These are phyloP conservation scores for Coryphaenoides rupestris DNA, from an alignment of 2,113 vertebrate species.

Conservation along the genomic window DNA sequence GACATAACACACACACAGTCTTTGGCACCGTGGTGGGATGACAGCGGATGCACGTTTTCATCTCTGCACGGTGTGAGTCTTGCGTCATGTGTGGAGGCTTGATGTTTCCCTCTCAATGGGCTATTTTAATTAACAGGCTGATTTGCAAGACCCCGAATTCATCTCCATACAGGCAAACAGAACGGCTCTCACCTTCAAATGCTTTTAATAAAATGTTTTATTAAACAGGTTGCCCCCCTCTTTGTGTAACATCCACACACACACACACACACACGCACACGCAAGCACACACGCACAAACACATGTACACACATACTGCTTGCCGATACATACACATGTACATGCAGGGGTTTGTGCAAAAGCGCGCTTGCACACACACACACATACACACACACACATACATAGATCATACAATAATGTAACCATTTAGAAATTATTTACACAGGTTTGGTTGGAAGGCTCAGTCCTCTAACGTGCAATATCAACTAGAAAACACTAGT, in stretches of 20 bases:
- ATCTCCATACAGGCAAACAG: slow-evolving; percentile 47
- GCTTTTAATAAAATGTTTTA: slow-evolving; percentile 64
- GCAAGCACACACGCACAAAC: slow-evolving; percentile 1
- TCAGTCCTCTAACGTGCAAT: slow-evolving; percentile 27
- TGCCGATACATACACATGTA: too few species aligned
- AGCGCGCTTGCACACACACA: slow-evolving; percentile 5
- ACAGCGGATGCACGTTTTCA: not conserved
- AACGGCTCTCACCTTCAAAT: slow-evolving; percentile 37
- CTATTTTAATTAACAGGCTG: slow-evolving; percentile 68
- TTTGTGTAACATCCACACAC: slow-evolving; percentile 2
- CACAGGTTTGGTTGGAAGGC: slow-evolving; percentile 9
- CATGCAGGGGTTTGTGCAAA: too few species aligned
- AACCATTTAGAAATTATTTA: slow-evolving; percentile 23
- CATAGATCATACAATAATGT: not conserved
- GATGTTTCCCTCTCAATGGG: slow-evolving; percentile 34
- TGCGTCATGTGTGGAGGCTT: slow-evolving; percentile 8
- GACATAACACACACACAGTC: too few species aligned
- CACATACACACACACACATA: not conserved
- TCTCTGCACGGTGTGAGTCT: slow-evolving; percentile 18
- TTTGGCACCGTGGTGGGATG: not conserved
- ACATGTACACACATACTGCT: not conserved
- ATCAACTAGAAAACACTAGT: slow-evolving; percentile 54
- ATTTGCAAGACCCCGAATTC: slow-evolving; percentile 63
- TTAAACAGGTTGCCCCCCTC: slow-evolving; percentile 45
- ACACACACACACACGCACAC: slow-evolving; percentile 1